Conservation (phyloP, 2,113 vertebrate species). For the Nannospalax galili region DNA sequence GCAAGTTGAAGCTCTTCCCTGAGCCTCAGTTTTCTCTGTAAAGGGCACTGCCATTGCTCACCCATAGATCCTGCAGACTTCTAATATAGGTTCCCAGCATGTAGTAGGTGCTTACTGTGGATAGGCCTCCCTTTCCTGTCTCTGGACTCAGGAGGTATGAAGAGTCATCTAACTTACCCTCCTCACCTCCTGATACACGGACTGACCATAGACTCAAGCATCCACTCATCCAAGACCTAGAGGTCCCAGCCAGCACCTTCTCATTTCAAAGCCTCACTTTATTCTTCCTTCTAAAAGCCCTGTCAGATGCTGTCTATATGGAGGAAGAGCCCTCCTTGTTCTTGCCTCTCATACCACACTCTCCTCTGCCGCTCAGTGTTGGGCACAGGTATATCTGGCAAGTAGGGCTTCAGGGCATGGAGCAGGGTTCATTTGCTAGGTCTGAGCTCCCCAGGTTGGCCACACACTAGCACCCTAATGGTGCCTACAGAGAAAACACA, state of each 20-base stretch:
- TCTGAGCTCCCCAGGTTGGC: not conserved
- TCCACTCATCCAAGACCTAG: not conserved
- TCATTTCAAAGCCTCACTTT: not conserved
- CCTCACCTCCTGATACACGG: not conserved
- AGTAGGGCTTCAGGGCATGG: not conserved
- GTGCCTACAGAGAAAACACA: not conserved
- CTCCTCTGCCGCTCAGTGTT: not conserved
- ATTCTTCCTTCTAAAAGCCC: slow-evolving; percentile 4
- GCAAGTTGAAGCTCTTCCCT: not conserved
- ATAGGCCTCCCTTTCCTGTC: not conserved
- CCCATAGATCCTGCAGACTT: not conserved
- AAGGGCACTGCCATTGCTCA: not conserved
- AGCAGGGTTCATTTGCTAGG: not conserved
- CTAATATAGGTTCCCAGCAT: not conserved
- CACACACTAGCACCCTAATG: not conserved
- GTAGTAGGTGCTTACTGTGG: not conserved
- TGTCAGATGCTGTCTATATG: not conserved
- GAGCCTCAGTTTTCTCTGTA: not conserved
- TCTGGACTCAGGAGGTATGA: not conserved
- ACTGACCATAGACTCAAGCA: not conserved
- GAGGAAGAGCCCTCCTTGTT: not conserved
- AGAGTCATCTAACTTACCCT: too few species aligned
- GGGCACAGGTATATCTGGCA: not conserved
- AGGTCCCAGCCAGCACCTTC: not conserved
- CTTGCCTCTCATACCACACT: not conserved